Conservation (phyloP, 2,888 invertebrate genomes). For the Epirrita christyi region DNA sequence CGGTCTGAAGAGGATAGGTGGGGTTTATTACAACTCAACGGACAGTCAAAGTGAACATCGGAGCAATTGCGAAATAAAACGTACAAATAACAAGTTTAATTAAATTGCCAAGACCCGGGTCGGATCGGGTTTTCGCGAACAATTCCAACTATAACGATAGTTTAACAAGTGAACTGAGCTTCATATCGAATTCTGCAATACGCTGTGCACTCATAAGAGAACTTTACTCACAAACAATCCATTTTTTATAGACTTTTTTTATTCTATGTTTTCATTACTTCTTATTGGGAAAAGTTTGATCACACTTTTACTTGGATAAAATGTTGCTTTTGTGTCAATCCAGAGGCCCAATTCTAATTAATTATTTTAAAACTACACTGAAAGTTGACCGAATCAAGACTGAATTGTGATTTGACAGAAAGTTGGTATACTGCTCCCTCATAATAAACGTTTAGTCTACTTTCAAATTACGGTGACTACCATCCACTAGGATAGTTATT, state of each 20-base stretch:
- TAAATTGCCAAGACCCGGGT: constrained; percentile 76
- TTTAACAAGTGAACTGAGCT: constrained; percentile 79
- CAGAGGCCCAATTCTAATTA: too few relatives aligned
- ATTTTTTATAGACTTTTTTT: constrained; percentile 44
- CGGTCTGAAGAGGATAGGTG: constrained; percentile 25
- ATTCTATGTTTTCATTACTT: constrained; percentile 27
- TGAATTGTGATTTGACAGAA: too few relatives aligned
- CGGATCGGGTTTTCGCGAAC: constrained; percentile 57
- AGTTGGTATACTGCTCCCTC: too few relatives aligned
- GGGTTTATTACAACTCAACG: constrained; percentile 57
- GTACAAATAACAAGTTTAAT: constrained; percentile 83
- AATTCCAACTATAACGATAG: constrained; percentile 77
- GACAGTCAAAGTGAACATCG: constrained; percentile 74
- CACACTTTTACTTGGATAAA: too few relatives aligned
- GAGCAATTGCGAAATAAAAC: constrained; percentile 80
- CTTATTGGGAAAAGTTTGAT: not conserved
- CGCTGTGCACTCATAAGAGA: constrained; percentile 60
- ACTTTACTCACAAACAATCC: constrained; percentile 54
- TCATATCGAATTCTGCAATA: constrained; percentile 66
- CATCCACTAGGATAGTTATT: too few relatives aligned
- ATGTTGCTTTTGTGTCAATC: too few relatives aligned
- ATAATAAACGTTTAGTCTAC: too few relatives aligned
- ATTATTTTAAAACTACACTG: too few relatives aligned
- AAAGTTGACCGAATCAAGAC: too few relatives aligned
- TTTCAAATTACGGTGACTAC: too few relatives aligned